phyloP scores from a whole-genome alignment of 2,113 vertebrate genomes.

The Tetrao urogallus region DNA sequence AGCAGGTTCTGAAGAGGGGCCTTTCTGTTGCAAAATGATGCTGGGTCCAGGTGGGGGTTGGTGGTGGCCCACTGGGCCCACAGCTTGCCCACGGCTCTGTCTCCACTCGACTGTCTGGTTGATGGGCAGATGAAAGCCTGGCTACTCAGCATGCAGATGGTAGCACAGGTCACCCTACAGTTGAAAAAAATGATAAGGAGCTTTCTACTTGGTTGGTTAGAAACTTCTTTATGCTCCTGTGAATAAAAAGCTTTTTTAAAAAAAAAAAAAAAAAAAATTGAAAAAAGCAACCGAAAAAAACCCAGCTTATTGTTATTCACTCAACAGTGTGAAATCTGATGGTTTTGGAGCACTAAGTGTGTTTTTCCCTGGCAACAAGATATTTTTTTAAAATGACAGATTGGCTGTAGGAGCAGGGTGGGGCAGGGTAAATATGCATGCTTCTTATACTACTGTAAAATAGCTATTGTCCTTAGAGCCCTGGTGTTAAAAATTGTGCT shows the following conservation, averaged over 20 bases:
- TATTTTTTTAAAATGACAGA: constrained; percentile 36
- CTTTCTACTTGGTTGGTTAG: constrained; percentile 27
- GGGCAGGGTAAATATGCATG: constrained; percentile 56
- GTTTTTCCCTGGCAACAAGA: constrained; percentile 42
- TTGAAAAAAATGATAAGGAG: constrained; percentile 59
- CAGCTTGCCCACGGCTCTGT: neutral
- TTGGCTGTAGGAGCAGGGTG: constrained; percentile 50
- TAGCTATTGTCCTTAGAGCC: neutral
- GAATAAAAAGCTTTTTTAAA: neutral
- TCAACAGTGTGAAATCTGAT: constrained; percentile 6
- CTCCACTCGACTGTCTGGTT: neutral
- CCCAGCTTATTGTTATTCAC: neutral
- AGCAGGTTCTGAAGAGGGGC: rapidly evolving
- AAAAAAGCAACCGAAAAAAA: neutral
- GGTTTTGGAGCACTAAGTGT: neutral
- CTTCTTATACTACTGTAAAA: constrained; percentile 26
- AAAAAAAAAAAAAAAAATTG: neutral
- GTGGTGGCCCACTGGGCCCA: neutral
- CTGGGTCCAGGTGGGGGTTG: neutral
- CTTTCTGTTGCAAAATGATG: neutral
- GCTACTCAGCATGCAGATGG: constrained; percentile 59
- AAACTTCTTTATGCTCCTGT: constrained; percentile 36
- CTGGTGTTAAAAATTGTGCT: neutral
- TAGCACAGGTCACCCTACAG: constrained; percentile 44
- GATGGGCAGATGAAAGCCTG: constrained; percentile 37